Evolutionary conservation across 2,888 invertebrate genomes (phyloP).

Genomic region (Macrophya annulata): DNA sequence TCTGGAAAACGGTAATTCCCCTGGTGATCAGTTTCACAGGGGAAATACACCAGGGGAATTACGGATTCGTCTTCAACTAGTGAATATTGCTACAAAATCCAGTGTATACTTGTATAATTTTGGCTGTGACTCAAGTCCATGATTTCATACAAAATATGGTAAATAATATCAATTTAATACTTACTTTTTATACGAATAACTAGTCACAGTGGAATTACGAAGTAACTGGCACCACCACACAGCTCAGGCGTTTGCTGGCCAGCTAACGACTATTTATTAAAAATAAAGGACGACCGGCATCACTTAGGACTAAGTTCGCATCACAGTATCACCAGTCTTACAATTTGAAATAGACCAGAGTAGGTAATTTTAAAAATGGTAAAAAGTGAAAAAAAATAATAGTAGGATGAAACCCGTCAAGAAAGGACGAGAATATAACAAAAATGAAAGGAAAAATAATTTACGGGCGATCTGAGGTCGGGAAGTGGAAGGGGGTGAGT

Average conservation of each 20-base stretch:
- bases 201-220: not conserved
- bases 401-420: too few relatives aligned
- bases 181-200: not conserved
- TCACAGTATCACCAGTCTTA: not conserved
- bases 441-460: too few relatives aligned
- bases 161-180: not conserved
- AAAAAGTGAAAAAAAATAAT: too few relatives aligned
- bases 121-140: too few relatives aligned
- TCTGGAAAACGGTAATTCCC: not conserved
- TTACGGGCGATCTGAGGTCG: too few relatives aligned
- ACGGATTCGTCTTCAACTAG: not conserved
- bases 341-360: too few relatives aligned
- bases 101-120: not conserved
- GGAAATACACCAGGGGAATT: not conserved
- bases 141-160: not conserved
- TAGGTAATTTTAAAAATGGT: too few relatives aligned
- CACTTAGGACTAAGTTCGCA: not conserved
- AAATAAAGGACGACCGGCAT: not conserved
- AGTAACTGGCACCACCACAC: not conserved
- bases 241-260: not conserved
- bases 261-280: not conserved
- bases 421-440: too few relatives aligned
- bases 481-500: too few relatives aligned
- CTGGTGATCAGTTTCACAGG: not conserved
- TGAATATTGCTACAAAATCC: not conserved